These are phyloP conservation scores for Actinia equina DNA, from an alignment of 64 coral and sea anemone species.

Conservation along the genomic window DNA sequence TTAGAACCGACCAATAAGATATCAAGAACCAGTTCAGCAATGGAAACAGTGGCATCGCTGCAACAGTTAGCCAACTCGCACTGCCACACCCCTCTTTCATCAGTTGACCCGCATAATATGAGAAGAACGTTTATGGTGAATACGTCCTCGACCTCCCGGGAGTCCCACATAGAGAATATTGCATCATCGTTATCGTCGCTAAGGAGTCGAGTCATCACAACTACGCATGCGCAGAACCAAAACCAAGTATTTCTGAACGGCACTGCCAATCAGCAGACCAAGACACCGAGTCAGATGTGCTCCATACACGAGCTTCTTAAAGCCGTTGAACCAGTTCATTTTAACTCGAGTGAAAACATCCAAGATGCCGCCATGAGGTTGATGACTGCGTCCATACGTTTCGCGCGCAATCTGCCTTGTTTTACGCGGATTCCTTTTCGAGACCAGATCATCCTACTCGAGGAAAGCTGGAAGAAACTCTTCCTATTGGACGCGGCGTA, in stretches of 20 bases:
- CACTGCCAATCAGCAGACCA: neutral
- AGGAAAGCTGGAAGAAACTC: conserved; percentile 92
- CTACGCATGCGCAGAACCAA: neutral
- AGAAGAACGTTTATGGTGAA: neutral
- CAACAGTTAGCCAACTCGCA: neutral
- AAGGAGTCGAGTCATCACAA: conserved; percentile 4
- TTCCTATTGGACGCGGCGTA: conserved; percentile 87
- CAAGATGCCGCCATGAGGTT: conserved; percentile 62
- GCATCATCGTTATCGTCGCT: neutral
- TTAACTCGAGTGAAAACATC: conserved; percentile 60
- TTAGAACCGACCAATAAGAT: neutral
- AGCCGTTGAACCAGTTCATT: conserved; percentile 68
- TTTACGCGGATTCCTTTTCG: conserved; percentile 77
- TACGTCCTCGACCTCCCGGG: neutral
- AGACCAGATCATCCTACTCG: conserved; percentile 93
- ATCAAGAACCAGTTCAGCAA: neutral
- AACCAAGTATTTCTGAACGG: neutral
- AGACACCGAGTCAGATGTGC: neutral
- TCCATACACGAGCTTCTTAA: conserved; percentile 59
- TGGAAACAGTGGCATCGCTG: neutral
- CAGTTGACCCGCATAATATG: neutral
- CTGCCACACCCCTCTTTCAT: neutral
- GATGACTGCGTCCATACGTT: conserved; percentile 60
- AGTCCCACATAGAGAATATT: neutral
- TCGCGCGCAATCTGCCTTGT: conserved; percentile 80